Base-by-base conservation (phyloP, 2,888 invertebrate genomes). In the Amaurobius ferox region DNA sequence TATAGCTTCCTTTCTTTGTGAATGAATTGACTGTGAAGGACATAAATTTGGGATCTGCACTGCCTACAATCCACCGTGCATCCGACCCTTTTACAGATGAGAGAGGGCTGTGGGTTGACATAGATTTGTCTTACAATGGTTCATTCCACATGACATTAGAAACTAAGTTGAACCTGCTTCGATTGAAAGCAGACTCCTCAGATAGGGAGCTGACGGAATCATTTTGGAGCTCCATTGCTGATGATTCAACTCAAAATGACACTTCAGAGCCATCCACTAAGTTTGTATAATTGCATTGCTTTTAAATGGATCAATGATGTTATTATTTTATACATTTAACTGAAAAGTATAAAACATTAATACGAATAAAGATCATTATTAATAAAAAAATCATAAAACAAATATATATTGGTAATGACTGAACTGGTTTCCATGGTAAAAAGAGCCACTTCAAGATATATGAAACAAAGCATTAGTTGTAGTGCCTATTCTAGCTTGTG, bases 81-180 rank as follows among this genome's bases (percentile, higher is more conserved):
- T 92, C 93, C 19, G 92, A 93, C 87, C 96, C 97, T 0, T 91
- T 93, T 62, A 91, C 95, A 88, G 96, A 97, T 92, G 94, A 95
- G 89, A 94, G 95, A 90, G 98, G 98, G 44, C 92, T 97, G 78
- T 98, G 98, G 97, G 93, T 97, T 0, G 96, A 97, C 91, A 92
- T 97, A 16, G 95, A 96, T 90, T 91, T 97, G 81, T 93, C 94
- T 1, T 97, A 97, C 92, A 90, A 90, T 61, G 74, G 89, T 11
- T 88, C 88, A 26, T 88, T 89, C 44, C 94, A 94, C 88, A 94
- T 97, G 93, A 95, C 95, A 0, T 93, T 98, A 40, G 95, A 96
- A 90, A 97, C 97, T 0, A 97, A 97, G 91, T 93, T 97, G 89
- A 97, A 97, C 92, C 91, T 96, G 64, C 94, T 95, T 93, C 95